phyloP scores from a whole-genome alignment of 2,888 invertebrate species.

The Idaea dimidiata region DNA sequence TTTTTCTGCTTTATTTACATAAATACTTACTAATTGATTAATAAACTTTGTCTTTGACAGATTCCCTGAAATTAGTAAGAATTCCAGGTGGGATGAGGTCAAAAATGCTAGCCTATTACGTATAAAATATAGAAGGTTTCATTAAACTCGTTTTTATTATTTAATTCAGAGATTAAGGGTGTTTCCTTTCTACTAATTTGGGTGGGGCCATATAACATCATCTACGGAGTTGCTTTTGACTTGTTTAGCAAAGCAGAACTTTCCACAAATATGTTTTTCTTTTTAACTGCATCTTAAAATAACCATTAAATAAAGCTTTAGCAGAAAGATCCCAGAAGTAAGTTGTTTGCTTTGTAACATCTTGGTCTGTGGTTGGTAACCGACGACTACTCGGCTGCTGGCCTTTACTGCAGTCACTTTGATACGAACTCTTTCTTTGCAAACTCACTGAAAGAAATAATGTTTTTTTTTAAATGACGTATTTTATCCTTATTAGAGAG shows the following conservation, averaged over 20 bases:
- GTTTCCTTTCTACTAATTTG: background rate
- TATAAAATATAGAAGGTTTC: too few species aligned
- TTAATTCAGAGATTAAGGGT: too few species aligned
- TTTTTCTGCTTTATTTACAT: background rate
- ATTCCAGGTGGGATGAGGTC: too few species aligned
- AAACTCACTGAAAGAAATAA: background rate
- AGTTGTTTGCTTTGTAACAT: constrained; percentile 8
- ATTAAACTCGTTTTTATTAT: too few species aligned
- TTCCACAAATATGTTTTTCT: background rate
- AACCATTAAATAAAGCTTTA: constrained; percentile 1
- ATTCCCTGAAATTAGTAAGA: background rate
- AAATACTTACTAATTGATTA: background rate
- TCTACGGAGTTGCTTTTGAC: too few species aligned
- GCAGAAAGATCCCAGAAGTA: constrained; percentile 5
- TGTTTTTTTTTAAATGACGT: background rate
- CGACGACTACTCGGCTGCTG: background rate
- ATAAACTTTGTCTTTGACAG: background rate
- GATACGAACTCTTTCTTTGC: background rate
- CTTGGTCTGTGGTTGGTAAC: background rate
- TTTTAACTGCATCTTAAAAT: constrained; percentile 1
- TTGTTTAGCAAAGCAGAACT: background rate
- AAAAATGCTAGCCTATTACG: too few species aligned
- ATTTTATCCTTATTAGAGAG: background rate
- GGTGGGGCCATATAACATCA: background rate
- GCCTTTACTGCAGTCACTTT: background rate